These are phyloP conservation scores for Trachelus stipa DNA, from an alignment of 2,888 invertebrate genomes.

Conservation along the genomic window DNA sequence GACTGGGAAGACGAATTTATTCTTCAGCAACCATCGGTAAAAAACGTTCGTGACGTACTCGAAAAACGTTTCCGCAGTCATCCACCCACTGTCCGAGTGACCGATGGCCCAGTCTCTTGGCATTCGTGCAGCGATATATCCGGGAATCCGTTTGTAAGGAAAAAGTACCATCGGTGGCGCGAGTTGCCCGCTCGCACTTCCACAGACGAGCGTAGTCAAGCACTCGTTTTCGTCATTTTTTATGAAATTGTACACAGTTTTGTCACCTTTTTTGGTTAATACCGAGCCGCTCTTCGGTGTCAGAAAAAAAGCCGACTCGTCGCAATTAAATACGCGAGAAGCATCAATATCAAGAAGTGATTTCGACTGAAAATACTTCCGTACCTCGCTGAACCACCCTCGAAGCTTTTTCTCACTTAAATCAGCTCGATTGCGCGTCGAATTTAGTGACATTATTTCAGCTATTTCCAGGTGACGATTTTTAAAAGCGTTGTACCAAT, in stretches of 20 bases:
- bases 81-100: slow-evolving; percentile 64
- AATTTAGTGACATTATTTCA: slow-evolving; percentile 25
- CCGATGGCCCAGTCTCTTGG: slow-evolving; percentile 59
- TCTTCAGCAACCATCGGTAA: slow-evolving; percentile 54
- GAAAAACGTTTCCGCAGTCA: slow-evolving; percentile 60
- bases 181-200: slow-evolving; percentile 43
- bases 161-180: slow-evolving; percentile 50
- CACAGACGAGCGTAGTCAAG: slow-evolving; percentile 42
- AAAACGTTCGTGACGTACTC: slow-evolving; percentile 61
- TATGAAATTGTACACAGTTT: slow-evolving; percentile 40
- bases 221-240: slow-evolving; percentile 42
- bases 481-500: slow-evolving; percentile 55
- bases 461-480: slow-evolving; percentile 50
- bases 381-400: slow-evolving; percentile 49
- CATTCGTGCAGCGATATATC: slow-evolving; percentile 37
- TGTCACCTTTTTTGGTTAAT: slow-evolving; percentile 38
- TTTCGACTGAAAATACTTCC: slow-evolving; percentile 41
- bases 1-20: slow-evolving; percentile 52
- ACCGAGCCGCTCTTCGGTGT: slow-evolving; percentile 43
- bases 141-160: slow-evolving; percentile 50
- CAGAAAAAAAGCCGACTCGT: slow-evolving; percentile 46
- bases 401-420: slow-evolving; percentile 31
- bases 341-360: slow-evolving; percentile 32
- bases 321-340: slow-evolving; percentile 42
- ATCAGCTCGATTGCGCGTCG: neutral